Evolutionary conservation across 2,888 invertebrate genomes (phyloP), one percentile per base, ranked within the genome.

Genomic region (Axea sp.): DNA sequence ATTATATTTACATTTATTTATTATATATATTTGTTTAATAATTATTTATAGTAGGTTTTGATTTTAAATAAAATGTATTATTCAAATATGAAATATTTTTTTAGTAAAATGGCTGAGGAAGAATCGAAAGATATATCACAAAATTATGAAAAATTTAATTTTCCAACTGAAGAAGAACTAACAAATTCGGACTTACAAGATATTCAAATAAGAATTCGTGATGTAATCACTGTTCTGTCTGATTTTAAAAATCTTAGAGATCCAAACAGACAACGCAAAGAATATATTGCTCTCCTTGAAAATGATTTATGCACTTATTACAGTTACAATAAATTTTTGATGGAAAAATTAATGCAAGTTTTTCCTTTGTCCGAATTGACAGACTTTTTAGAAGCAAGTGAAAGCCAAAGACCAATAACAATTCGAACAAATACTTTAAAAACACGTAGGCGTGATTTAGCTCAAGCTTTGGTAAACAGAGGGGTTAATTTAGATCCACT

Each of bases 401-500:
- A 99, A 90, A 93, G 95, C 3, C 94, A 96, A 64, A 91, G 99
- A 67, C 99, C 99, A 0, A 90, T 99, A 17, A 99, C 99, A 0
- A 95, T 99, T 73, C 91, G 99, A 68, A 96, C 98, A 0, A 99
- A 99, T 85, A 97, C 96, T 55, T 89, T 99, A 26, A 99, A 98
- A 89, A 95, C 95, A 0, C 91, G 99, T 55, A 90, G 98, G 77
- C 90, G 97, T 64, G 98, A 98, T 88, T 90, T 99, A 65, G 98
- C 98, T 2, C 96, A 96, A 83, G 94, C 97, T 7, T 89, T 99
- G 31, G 99, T 99, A 57, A 96, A 96, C 83, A 91, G 99, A 82
- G 99, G 99, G 12, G 97, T 99, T 0, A 99, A 99, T 90, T 91
- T 99, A 75, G 99, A 99, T 89, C 98, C 99, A 0, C 92, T 99